Conservation (phyloP, 2,797 vertebrate genomes). For the Gallirallus australis region DNA sequence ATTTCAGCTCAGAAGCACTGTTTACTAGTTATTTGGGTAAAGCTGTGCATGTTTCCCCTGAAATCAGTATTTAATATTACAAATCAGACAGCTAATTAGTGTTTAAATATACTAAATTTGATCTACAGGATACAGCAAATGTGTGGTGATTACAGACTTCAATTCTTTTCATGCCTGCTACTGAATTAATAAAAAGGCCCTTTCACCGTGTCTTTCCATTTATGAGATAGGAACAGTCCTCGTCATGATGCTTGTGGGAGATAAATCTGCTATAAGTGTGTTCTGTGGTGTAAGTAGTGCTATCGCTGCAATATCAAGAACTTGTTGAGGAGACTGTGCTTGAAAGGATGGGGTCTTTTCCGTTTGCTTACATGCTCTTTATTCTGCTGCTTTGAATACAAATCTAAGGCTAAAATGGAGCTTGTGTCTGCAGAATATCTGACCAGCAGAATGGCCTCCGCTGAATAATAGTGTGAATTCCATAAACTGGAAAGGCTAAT, state of each 20-base stretch:
- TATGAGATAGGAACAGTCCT: neutral
- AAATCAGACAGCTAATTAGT: neutral
- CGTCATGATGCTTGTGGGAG: neutral
- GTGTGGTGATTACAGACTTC: neutral
- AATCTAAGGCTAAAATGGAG: neutral
- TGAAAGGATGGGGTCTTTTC: neutral
- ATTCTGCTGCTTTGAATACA: neutral
- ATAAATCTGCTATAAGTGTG: neutral
- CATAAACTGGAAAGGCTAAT: neutral
- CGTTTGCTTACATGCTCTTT: neutral
- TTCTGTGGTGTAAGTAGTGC: neutral
- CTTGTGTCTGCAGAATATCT: accelerated
- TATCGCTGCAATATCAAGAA: accelerated
- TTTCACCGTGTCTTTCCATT: neutral
- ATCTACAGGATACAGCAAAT: neutral
- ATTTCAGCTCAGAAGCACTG: neutral
- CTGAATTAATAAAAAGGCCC: neutral
- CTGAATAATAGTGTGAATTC: neutral
- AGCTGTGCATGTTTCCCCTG: neutral
- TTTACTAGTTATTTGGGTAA: neutral
- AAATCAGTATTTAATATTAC: neutral
- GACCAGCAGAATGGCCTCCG: neutral
- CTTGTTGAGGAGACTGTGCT: neutral
- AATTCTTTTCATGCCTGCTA: neutral
- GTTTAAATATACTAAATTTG: neutral